Evolutionary conservation across 2,113 vertebrate species (phyloP).

Genomic region (Buteo buteo): DNA sequence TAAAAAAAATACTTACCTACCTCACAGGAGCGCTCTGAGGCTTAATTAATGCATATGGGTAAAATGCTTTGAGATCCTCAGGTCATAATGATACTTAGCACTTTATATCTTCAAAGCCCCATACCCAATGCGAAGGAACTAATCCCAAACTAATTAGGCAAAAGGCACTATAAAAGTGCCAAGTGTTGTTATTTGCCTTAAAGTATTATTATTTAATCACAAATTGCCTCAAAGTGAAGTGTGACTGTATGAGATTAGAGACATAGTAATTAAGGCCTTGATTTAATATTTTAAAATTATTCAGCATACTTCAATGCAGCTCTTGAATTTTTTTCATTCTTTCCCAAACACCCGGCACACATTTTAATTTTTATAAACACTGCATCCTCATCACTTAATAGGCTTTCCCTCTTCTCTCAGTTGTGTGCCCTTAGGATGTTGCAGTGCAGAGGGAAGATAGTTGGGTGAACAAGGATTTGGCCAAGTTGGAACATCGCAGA

Average conservation of each 20-base stretch:
- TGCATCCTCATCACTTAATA: constrained; percentile 49
- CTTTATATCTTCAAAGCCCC: constrained; percentile 69
- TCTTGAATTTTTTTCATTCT: constrained; percentile 57
- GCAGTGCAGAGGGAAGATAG: constrained; percentile 48
- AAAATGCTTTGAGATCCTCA: constrained; percentile 60
- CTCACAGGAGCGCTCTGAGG: constrained; percentile 16
- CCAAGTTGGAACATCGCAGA: constrained; percentile 6
- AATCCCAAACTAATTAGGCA: constrained; percentile 71
- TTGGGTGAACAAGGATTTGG: constrained; percentile 43
- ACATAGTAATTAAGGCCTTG: constrained; percentile 57
- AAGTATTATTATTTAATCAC: constrained; percentile 69
- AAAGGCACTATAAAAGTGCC: constrained; percentile 66
- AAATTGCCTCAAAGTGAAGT: constrained; percentile 64
- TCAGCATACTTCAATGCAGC: constrained; percentile 55
- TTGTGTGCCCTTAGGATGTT: constrained; percentile 35
- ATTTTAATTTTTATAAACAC: constrained; percentile 62
- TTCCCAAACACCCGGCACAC: constrained; percentile 36
- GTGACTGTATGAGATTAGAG: constrained; percentile 59
- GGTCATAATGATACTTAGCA: constrained; percentile 63
- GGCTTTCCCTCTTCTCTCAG: constrained; percentile 42
- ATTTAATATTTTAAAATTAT: constrained; percentile 70
- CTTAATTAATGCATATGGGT: constrained; percentile 45
- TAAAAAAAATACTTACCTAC: constrained; percentile 24
- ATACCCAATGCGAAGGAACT: constrained; percentile 57
- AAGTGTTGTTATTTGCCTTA: constrained; percentile 63